These are phyloP conservation scores for Eurois occulta DNA, from an alignment of 2,888 invertebrate species.

Conservation along the genomic window DNA sequence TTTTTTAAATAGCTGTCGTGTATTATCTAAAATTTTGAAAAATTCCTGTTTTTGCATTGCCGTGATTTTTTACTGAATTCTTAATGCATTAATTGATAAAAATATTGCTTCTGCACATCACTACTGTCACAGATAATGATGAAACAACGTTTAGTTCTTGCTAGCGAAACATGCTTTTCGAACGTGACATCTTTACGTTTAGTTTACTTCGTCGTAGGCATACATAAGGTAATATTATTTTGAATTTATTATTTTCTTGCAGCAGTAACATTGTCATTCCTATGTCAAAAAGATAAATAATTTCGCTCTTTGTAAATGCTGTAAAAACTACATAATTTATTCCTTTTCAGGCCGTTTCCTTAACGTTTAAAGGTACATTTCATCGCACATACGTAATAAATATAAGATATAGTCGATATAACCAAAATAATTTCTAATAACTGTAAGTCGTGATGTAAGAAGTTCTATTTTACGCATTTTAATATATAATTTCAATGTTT, in stretches of 20 bases:
- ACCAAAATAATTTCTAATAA: slow-evolving; percentile 23
- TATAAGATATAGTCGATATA: background rate
- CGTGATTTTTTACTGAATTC: background rate
- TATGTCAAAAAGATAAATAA: slow-evolving; percentile 75
- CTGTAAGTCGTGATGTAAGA: slow-evolving; percentile 84
- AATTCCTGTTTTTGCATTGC: too few species aligned
- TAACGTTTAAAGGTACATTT: slow-evolving; percentile 62
- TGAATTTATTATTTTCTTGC: background rate
- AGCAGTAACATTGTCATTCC: slow-evolving; percentile 44
- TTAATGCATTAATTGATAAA: background rate
- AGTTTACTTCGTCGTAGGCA: background rate
- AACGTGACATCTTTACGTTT: slow-evolving; percentile 12
- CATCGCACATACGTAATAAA: background rate
- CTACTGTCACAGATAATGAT: slow-evolving; percentile 31
- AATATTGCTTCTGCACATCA: slow-evolving; percentile 17
- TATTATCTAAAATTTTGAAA: accelerated
- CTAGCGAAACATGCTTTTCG: background rate
- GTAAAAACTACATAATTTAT: slow-evolving; percentile 63
- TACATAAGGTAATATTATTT: background rate
- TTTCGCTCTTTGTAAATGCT: slow-evolving; percentile 75
- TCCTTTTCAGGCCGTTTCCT: slow-evolving; percentile 48
- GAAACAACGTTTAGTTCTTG: slow-evolving; percentile 39
- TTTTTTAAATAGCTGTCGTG: accelerated
- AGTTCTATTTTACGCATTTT: slow-evolving; percentile 66
- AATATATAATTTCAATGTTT: slow-evolving; percentile 40